phyloP scores from a whole-genome alignment of 2,888 invertebrate species.

The Eutolmus rufibarbis region DNA sequence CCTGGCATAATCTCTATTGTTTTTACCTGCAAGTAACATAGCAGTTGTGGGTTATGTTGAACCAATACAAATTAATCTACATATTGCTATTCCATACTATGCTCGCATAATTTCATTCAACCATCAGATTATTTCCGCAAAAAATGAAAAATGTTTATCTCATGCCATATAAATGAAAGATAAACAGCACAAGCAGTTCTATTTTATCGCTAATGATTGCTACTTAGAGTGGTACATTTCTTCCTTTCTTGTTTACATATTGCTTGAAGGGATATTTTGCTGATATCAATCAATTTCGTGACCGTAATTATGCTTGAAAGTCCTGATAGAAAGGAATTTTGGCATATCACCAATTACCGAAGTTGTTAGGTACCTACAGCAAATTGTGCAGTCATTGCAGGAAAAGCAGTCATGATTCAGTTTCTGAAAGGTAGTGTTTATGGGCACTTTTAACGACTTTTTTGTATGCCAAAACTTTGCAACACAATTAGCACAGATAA shows the following conservation, averaged over 20 bases:
- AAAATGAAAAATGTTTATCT: not conserved
- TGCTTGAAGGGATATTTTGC: not conserved
- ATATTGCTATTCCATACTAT: not conserved
- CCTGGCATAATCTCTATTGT: too few relatives aligned
- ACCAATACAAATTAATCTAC: not conserved
- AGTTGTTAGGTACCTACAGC: not conserved
- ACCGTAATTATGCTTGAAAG: not conserved
- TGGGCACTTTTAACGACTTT: not conserved
- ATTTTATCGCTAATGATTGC: not conserved
- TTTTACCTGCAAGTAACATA: not conserved
- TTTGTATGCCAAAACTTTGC: not conserved
- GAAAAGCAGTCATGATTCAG: not conserved
- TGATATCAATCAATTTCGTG: not conserved
- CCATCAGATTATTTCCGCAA: not conserved
- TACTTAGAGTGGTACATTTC: not conserved
- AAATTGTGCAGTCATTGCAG: not conserved
- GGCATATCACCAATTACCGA: not conserved
- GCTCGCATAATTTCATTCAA: not conserved
- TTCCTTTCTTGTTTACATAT: not conserved
- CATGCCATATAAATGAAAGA: not conserved
- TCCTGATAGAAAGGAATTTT: not conserved
- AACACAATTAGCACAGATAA: not conserved
- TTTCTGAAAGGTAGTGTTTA: not conserved
- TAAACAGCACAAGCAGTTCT: not conserved
- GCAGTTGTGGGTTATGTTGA: not conserved